These are phyloP conservation scores for Leptinotarsa lineolata DNA, from an alignment of 1,140 invertebrate genomes.

Conservation along the genomic window DNA sequence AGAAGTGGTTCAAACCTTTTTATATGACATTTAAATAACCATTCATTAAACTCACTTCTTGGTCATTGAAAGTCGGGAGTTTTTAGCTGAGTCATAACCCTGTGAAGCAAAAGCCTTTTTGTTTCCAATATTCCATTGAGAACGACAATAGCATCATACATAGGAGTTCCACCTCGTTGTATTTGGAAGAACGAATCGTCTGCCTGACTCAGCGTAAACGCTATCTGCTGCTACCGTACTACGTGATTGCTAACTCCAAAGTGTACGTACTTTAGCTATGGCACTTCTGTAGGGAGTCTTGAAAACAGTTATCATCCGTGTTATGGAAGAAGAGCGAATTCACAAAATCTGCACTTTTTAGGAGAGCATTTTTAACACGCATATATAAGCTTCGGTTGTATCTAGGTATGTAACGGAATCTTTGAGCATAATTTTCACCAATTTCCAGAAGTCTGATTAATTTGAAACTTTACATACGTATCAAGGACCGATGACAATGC, in stretches of 20 bases:
- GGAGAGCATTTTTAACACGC: too few relatives aligned
- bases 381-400: too few relatives aligned
- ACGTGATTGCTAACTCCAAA: not conserved
- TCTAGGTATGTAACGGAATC: too few relatives aligned
- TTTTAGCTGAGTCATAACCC: slow-evolving; percentile 5
- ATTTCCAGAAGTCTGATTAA: too few relatives aligned
- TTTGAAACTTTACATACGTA: too few relatives aligned
- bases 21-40: not conserved
- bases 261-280: not conserved
- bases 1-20: not conserved
- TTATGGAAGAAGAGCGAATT: too few relatives aligned
- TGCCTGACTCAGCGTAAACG: not conserved
- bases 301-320: slow-evolving; percentile 8
- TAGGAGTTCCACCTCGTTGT: slow-evolving; percentile 1
- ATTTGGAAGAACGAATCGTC: not conserved
- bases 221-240: slow-evolving; percentile 4
- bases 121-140: not conserved
- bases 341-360: too few relatives aligned
- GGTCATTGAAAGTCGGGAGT: not conserved
- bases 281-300: slow-evolving; percentile 2
- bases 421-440: too few relatives aligned
- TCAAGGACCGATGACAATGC: too few relatives aligned
- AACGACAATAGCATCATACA: slow-evolving; percentile 8
- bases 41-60: not conserved
- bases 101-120: not conserved